Conservation (phyloP, 2,888 invertebrate species). For the Neoaliturus tenellus region DNA sequence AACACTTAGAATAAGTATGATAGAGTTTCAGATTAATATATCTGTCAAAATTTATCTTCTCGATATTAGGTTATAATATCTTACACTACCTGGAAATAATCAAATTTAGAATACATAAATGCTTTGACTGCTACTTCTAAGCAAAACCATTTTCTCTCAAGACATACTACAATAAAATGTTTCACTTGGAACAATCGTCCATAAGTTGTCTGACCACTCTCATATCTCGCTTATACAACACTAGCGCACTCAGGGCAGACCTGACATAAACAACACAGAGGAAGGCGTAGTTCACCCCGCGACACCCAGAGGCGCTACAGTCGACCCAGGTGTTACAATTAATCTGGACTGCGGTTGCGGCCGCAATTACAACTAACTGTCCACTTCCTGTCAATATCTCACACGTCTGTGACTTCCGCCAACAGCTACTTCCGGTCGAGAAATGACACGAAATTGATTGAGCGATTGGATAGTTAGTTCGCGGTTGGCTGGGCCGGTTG, state of each 20-base stretch:
- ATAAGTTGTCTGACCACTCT: too few species aligned
- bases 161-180: too few species aligned
- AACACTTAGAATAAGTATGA: too few species aligned
- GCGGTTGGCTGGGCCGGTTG: not conserved
- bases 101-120: too few species aligned
- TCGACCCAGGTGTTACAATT: not conserved
- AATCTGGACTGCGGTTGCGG: not conserved
- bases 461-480: not conserved
- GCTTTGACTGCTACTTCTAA: too few species aligned
- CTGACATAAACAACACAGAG: not conserved
- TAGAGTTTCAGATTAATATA: too few species aligned
- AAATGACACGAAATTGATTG: constrained; percentile 3
- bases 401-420: constrained; percentile 25
- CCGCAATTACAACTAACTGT: constrained; percentile 16
- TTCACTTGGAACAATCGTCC: too few species aligned
- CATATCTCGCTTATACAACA: not conserved
- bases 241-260: not conserved
- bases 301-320: not conserved
- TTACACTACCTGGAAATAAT: too few species aligned
- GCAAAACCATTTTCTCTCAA: too few species aligned
- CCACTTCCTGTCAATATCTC: constrained; percentile 12
- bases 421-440: not conserved
- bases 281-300: not conserved
- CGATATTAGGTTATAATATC: too few species aligned
- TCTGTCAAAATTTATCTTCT: too few species aligned